Evolutionary conservation across 1,140 invertebrate genomes (phyloP).

Genomic region (Muscidifurax raptorellus): DNA sequence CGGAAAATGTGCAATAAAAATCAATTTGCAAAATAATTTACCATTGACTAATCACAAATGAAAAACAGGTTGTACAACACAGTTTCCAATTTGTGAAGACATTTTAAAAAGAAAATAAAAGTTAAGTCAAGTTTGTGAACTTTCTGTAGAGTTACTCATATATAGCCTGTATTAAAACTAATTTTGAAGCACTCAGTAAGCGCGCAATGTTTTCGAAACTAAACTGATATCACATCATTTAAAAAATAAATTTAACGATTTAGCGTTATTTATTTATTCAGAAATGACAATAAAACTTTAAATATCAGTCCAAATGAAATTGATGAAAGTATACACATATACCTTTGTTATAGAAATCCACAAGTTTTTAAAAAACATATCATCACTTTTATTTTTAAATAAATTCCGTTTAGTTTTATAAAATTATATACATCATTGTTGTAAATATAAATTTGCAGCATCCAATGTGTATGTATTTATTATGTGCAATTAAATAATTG

Average conservation of each 20-base stretch:
- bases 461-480: background rate
- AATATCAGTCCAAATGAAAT: conserved; percentile 18
- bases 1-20: too few species aligned
- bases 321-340: background rate
- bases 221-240: too few species aligned
- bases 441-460: conserved; percentile 29
- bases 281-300: conserved; percentile 39
- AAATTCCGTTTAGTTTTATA: background rate
- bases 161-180: too few species aligned
- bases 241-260: conserved; percentile 43
- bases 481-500: conserved; percentile 33
- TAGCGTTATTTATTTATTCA: conserved; percentile 52
- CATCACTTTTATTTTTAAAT: conserved; percentile 16
- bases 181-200: too few species aligned
- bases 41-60: too few species aligned
- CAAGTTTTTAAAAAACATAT: conserved; percentile 13
- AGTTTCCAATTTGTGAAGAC: too few species aligned
- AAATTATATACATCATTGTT: conserved; percentile 36
- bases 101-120: too few species aligned
- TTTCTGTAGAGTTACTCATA: too few species aligned
- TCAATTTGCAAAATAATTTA: too few species aligned
- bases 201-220: too few species aligned
- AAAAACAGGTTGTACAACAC: too few species aligned
- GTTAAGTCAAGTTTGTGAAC: too few species aligned
- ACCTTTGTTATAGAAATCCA: background rate